Evolutionary conservation across 2,888 invertebrate genomes (phyloP).

Genomic region (Tiliacea aurago): DNA sequence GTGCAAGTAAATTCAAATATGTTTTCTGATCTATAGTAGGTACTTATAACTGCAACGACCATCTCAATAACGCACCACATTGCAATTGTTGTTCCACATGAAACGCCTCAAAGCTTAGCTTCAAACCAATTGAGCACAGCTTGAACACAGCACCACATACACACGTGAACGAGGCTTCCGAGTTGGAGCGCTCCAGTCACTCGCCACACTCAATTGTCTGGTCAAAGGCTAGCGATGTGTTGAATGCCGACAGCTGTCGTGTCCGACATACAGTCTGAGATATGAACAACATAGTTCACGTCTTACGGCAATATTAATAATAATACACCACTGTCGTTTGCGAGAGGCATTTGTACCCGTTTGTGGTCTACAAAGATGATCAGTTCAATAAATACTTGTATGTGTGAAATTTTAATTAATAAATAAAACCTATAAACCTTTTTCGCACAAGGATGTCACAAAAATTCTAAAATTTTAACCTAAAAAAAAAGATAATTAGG

Average conservation of each 20-base stretch:
- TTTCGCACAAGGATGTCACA: not conserved
- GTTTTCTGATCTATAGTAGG: not conserved
- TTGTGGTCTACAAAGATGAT: not conserved
- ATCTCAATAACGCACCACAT: not conserved
- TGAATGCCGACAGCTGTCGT: conserved; percentile 35
- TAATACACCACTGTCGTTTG: conserved; percentile 4
- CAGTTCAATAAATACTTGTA: not conserved
- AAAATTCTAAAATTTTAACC: conserved; percentile 4
- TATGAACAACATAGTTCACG: conserved; percentile 22
- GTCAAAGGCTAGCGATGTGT: conserved; percentile 30
- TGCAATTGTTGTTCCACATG: conserved; percentile 4
- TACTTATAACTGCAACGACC: not conserved
- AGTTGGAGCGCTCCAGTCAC: conserved; percentile 17
- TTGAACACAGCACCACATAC: conserved; percentile 12
- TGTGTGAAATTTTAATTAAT: not conserved
- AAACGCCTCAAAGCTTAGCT: conserved; percentile 5
- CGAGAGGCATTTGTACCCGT: not conserved
- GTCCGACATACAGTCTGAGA: conserved; percentile 34
- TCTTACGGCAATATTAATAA: conserved; percentile 1
- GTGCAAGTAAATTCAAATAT: not conserved
- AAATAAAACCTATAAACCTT: not conserved
- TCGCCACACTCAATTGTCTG: conserved; percentile 33
- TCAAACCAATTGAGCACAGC: conserved; percentile 6
- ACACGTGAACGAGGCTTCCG: conserved; percentile 23
- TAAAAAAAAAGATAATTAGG: conserved; percentile 56